Conservation (phyloP, 2,113 vertebrate species). For the Notiomystis cincta region DNA sequence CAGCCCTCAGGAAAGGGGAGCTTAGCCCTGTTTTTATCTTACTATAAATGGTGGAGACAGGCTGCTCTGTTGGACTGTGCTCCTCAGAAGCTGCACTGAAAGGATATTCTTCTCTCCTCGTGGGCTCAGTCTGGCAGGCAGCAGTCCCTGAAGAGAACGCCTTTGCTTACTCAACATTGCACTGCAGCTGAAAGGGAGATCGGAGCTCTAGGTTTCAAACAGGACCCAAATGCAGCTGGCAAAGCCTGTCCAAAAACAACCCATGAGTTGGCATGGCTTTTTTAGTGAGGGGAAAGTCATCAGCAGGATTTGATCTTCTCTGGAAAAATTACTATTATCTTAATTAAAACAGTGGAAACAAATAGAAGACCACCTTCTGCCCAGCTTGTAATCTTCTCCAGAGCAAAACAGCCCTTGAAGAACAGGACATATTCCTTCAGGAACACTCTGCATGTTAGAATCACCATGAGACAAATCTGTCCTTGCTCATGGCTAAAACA, state of each 20-base stretch:
- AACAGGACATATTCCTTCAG: background rate
- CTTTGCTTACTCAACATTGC: background rate
- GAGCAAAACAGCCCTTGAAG: background rate
- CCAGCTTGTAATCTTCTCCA: background rate
- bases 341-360: background rate
- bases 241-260: background rate
- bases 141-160: background rate
- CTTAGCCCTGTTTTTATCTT: background rate
- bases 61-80: background rate
- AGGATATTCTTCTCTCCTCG: fast-evolving
- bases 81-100: background rate
- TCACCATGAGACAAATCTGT: background rate
- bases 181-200: background rate
- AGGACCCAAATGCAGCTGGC: background rate
- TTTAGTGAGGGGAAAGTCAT: background rate
- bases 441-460: background rate
- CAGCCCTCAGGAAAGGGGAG: background rate
- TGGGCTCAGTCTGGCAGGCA: background rate
- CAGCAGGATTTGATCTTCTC: background rate
- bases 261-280: background rate
- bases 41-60: background rate
- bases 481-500: background rate
- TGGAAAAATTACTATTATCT: background rate
- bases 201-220: background rate
- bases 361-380: background rate